Conservation (phyloP, 1,140 invertebrate genomes). For the Cyrtorhinus lividipennis region DNA sequence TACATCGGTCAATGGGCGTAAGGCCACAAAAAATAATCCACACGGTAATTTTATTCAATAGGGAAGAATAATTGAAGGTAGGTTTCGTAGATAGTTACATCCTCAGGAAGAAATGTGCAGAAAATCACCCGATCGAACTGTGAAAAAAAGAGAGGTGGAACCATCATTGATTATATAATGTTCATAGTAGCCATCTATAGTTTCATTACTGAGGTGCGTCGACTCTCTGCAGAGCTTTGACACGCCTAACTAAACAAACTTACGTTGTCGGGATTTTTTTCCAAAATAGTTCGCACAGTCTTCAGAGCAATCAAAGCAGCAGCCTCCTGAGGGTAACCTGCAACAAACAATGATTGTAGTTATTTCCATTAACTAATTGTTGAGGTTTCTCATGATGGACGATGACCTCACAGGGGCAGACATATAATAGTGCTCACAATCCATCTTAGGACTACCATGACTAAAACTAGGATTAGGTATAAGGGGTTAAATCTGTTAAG, state of each 20-base stretch:
- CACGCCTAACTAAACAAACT: constrained; percentile 19
- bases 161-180: not conserved
- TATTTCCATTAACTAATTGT: not conserved
- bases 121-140: constrained; percentile 65
- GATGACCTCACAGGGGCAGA: too few relatives aligned
- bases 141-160: constrained; percentile 26
- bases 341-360: constrained; percentile 11
- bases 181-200: not conserved
- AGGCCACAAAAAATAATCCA: too few relatives aligned
- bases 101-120: constrained; percentile 56
- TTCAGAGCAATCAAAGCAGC: constrained; percentile 57
- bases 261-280: constrained; percentile 40
- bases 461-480: not conserved
- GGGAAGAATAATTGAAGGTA: constrained; percentile 60
- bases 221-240: not conserved
- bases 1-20: not conserved
- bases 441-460: not conserved
- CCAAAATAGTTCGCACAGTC: constrained; percentile 49
- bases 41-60: constrained; percentile 24
- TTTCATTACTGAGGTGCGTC: not conserved
- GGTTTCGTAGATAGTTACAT: constrained; percentile 58
- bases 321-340: constrained; percentile 56
- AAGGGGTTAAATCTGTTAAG: not conserved
- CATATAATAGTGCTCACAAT: not conserved
- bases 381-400: not conserved